These are phyloP conservation scores for Cantharis rufa DNA, from an alignment of 2,888 invertebrate species.

Conservation along the genomic window DNA sequence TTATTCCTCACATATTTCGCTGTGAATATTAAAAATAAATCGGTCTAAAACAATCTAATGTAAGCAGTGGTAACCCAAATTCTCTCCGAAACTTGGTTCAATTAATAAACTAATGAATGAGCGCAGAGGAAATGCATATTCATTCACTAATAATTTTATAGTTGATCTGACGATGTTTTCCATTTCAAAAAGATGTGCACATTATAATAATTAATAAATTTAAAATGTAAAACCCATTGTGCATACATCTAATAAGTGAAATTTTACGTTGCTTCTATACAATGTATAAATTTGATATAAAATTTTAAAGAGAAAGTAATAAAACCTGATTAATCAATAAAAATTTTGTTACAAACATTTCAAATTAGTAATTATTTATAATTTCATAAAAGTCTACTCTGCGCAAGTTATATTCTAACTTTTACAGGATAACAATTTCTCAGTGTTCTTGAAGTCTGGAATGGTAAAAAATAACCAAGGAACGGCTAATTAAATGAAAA, in stretches of 20 bases:
- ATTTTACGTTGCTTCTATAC: background rate
- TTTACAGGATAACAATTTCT: background rate
- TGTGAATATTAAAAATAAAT: background rate
- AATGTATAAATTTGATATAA: background rate
- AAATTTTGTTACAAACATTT: background rate
- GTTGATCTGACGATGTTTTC: background rate
- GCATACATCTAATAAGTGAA: background rate
- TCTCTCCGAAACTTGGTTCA: background rate
- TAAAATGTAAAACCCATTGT: background rate
- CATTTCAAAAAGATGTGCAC: background rate
- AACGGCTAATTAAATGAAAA: background rate
- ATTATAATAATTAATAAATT: background rate
- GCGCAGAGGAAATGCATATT: background rate
- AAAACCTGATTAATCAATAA: background rate
- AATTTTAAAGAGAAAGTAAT: background rate
- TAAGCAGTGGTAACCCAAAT: background rate
- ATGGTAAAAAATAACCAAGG: background rate
- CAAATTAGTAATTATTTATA: background rate
- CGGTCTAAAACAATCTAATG: background rate
- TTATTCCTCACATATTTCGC: background rate
- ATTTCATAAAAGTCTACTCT: background rate
- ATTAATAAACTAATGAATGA: background rate
- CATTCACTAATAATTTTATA: background rate
- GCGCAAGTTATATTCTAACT: background rate
- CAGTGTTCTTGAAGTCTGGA: background rate